These are phyloP conservation scores for Passerina amoena DNA, from an alignment of 2,113 vertebrate genomes.

Conservation along the genomic window DNA sequence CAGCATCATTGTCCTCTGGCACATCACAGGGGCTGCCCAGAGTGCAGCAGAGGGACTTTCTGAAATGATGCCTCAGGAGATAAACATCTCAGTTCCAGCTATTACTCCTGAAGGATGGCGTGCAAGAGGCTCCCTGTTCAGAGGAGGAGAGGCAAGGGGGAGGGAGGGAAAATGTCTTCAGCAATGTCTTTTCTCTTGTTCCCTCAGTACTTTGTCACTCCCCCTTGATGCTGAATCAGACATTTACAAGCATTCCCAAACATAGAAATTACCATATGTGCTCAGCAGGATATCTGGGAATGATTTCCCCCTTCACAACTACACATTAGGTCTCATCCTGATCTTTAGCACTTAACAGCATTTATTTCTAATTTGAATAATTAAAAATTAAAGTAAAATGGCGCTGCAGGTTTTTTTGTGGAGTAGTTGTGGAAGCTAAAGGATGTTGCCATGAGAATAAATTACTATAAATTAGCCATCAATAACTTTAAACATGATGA, in stretches of 20 bases:
- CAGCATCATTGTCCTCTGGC: background rate
- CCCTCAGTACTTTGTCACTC: background rate
- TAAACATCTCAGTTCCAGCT: background rate
- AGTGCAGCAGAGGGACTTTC: background rate
- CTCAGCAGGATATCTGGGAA: conserved; percentile 13
- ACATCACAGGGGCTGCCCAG: background rate
- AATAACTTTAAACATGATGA: background rate
- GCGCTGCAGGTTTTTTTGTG: background rate
- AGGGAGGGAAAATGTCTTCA: background rate
- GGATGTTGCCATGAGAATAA: background rate
- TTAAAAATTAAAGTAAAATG: conserved; percentile 23
- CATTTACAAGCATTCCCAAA: background rate
- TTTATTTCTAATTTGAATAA: conserved; percentile 20
- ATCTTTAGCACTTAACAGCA: background rate
- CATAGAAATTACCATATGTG: background rate
- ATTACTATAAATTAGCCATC: background rate
- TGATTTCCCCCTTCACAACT: background rate
- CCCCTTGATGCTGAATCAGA: background rate
- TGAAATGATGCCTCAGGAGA: background rate
- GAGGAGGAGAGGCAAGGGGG: background rate
- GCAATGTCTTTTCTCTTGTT: background rate
- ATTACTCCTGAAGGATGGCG: background rate
- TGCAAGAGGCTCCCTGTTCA: background rate
- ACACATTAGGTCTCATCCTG: background rate
- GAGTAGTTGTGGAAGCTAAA: background rate